Percentiles rank a stretch among this genome's conserved stretches.
Evolutionary conservation across 2,797 vertebrate genomes (phyloP).

Genomic region (Acipenser ruthenus): DNA sequence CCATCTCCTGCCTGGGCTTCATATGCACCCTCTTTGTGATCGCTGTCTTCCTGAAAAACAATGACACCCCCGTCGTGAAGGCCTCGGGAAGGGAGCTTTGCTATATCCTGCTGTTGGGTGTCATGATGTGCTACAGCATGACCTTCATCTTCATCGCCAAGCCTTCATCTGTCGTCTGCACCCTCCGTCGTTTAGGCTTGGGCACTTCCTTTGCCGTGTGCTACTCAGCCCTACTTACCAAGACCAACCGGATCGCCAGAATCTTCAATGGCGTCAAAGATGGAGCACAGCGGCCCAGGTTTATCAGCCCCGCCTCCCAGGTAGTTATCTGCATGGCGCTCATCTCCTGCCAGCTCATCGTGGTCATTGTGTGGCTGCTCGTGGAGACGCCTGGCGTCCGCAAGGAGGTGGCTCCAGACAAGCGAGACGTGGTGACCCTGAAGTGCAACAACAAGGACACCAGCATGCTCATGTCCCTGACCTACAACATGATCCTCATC

Average conservation of each 20-base stretch:
- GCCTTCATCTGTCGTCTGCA: constrained; percentile 83
- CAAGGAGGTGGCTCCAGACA: constrained; percentile 83
- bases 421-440: constrained; percentile 83
- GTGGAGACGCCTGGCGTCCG: constrained; percentile 86
- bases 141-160: constrained; percentile 94
- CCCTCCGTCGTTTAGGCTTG: constrained; percentile 80
- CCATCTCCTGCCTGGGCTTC: constrained; percentile 88
- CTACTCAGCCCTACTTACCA: constrained; percentile 92
- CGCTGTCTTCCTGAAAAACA: constrained; percentile 81
- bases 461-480: constrained; percentile 90
- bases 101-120: constrained; percentile 87
- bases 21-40: constrained; percentile 84
- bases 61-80: constrained; percentile 89
- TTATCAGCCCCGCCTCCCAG: constrained; percentile 92
- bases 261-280: constrained; percentile 91
- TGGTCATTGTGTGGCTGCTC: constrained; percentile 83
- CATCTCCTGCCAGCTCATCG: constrained; percentile 91
- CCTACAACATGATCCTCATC: constrained; percentile 93
- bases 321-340: constrained; percentile 88
- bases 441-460: constrained; percentile 91
- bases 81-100: constrained; percentile 92
- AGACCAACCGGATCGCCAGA: constrained; percentile 93
- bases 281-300: constrained; percentile 82
- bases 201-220: constrained; percentile 92
- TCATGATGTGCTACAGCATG: constrained; percentile 96